Conservation (phyloP, 2,888 invertebrate species). For the Corbicula japonica region DNA sequence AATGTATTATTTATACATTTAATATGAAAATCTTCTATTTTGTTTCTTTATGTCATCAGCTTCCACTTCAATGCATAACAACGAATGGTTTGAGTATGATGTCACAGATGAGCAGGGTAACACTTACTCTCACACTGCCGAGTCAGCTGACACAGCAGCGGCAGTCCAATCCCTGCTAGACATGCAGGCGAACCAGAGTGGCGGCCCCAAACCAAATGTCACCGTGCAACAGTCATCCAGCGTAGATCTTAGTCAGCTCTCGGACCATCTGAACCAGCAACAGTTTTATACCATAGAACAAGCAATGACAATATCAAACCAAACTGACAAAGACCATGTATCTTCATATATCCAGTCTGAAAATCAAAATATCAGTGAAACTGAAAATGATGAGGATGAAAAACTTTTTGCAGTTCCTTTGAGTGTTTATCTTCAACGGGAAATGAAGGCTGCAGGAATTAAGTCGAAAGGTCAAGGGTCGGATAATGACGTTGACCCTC, state of each 20-base stretch:
- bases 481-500: slow-evolving; percentile 80
- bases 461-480: not conserved
- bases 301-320: slow-evolving; percentile 79
- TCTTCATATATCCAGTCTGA: slow-evolving; percentile 44
- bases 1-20: too few relatives aligned
- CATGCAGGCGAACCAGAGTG: slow-evolving; percentile 69
- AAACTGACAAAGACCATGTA: slow-evolving; percentile 64
- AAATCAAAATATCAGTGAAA: slow-evolving; percentile 8
- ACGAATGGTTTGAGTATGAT: slow-evolving; percentile 85
- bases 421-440: slow-evolving; percentile 14
- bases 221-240: slow-evolving; percentile 72
- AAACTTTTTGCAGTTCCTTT: slow-evolving; percentile 46
- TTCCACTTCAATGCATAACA: slow-evolving; percentile 66
- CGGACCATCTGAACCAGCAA: slow-evolving; percentile 73
- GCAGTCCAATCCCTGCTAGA: slow-evolving; percentile 80
- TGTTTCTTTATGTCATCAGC: too few relatives aligned
- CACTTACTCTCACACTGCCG: slow-evolving; percentile 67
- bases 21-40: too few relatives aligned
- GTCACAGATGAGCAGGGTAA: slow-evolving; percentile 76
- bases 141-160: slow-evolving; percentile 69
- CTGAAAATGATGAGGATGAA: slow-evolving; percentile 25
- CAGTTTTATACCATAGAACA: slow-evolving; percentile 81
- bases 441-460: not conserved
- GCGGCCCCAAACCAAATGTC: slow-evolving; percentile 65
- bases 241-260: slow-evolving; percentile 71